These are phyloP conservation scores for Ennomos quercinarius DNA, from an alignment of 2,888 invertebrate species.

Conservation along the genomic window DNA sequence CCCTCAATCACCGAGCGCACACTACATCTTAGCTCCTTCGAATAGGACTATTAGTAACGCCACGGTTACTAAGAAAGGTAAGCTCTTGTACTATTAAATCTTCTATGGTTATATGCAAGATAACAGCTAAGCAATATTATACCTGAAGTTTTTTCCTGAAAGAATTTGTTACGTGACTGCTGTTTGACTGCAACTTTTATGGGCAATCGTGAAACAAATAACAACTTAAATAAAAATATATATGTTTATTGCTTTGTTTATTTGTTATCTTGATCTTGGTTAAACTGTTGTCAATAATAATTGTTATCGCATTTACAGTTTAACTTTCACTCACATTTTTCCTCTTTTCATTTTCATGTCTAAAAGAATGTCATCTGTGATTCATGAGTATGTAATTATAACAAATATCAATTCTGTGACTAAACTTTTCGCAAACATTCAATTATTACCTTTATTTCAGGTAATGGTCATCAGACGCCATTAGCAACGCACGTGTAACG, in stretches of 20 bases:
- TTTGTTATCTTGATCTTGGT: no score
- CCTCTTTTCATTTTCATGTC: conserved; percentile 21
- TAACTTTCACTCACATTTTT: conserved; percentile 32
- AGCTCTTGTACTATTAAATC: conserved; percentile 15
- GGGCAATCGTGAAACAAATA: no score
- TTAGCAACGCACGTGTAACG: conserved; percentile 87
- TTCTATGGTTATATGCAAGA: no score
- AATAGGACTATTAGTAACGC: conserved; percentile 73
- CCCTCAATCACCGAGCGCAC: conserved; percentile 79
- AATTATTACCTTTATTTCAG: conserved; percentile 56
- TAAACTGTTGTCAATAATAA: conserved; percentile 5
- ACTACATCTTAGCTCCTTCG: conserved; percentile 78
- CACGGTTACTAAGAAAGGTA: conserved; percentile 81
- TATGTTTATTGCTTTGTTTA: no score
- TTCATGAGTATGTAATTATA: conserved; percentile 23
- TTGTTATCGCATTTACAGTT: conserved; percentile 14
- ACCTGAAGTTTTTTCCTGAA: no score
- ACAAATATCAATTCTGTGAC: background rate
- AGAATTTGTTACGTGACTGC: no score
- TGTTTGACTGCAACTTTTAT: no score
- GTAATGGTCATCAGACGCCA: conserved; percentile 77
- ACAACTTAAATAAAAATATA: no score
- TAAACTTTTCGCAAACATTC: background rate
- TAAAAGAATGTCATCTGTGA: conserved; percentile 15
- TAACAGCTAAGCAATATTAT: no score